A percentile compares a stretch with the other conserved stretches of the same genome.
Conservation (phyloP, 2,797 vertebrate genomes). For the Catostomus latipinnis region DNA sequence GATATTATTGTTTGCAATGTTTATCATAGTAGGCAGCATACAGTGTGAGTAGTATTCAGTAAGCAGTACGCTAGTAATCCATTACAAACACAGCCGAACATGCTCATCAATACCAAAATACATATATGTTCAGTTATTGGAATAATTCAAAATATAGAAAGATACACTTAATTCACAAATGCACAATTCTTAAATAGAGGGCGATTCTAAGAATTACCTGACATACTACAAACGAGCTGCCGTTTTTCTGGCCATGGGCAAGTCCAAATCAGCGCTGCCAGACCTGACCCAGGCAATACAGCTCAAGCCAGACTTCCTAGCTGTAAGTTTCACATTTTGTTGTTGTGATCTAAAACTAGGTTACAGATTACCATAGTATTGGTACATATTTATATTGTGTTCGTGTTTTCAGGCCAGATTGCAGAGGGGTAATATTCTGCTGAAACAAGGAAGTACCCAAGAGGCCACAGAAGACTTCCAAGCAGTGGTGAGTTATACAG, state of each 20-base stretch:
- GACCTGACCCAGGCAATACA: constrained; percentile 84
- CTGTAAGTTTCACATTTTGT: constrained; percentile 70
- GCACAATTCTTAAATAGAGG: constrained; percentile 70
- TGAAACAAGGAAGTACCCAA: constrained; percentile 82
- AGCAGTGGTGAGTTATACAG: constrained; percentile 75
- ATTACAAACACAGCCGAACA: no score
- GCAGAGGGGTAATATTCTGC: constrained; percentile 84
- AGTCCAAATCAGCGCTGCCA: constrained; percentile 84
- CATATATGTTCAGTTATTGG: neutral
- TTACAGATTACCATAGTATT: neutral
- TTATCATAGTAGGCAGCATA: no score
- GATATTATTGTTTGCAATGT: no score
- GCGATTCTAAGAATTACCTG: constrained; percentile 86
- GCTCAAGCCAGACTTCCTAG: constrained; percentile 86
- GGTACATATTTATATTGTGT: neutral
- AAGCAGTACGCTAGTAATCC: no score
- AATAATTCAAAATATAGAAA: neutral
- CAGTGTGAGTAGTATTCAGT: no score
- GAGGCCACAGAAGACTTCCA: constrained; percentile 84
- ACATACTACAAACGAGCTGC: constrained; percentile 88
- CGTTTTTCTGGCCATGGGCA: constrained; percentile 86
- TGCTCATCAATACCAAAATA: no score
- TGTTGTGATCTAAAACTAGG: neutral
- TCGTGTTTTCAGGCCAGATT: constrained; percentile 76
- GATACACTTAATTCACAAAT: neutral